Conservation (phyloP, 2,888 invertebrate species). For the Leuctra nigra region DNA sequence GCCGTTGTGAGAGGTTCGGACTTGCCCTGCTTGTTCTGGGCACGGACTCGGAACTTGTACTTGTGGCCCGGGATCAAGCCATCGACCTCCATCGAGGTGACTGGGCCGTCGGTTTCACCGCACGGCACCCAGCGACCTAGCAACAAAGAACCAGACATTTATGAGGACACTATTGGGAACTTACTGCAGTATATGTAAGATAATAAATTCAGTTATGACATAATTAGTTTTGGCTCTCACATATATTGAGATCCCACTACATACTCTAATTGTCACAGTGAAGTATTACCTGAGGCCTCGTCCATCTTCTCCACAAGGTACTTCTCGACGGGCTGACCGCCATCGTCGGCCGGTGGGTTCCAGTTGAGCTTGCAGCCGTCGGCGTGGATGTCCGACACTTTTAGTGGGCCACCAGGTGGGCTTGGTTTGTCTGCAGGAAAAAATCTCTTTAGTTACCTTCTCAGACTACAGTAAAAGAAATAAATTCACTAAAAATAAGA, state of each 20-base stretch:
- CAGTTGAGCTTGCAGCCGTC: constrained; percentile 85
- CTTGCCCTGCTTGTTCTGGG: constrained; percentile 93
- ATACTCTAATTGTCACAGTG: neutral
- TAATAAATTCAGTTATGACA: neutral
- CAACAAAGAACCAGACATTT: too few relatives aligned
- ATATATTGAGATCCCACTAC: too few relatives aligned
- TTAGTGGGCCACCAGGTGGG: constrained; percentile 86
- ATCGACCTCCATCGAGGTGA: constrained; percentile 69
- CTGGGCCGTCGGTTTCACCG: constrained; percentile 84
- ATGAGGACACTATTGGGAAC: too few relatives aligned
- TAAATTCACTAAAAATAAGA: too few relatives aligned
- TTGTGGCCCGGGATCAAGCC: constrained; percentile 89
- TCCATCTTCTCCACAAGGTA: constrained; percentile 96
- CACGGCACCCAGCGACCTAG: constrained; percentile 78
- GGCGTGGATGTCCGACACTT: constrained; percentile 82
- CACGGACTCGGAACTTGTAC: constrained; percentile 95
- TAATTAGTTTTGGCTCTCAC: too few relatives aligned
- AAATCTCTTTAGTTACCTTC: too few relatives aligned
- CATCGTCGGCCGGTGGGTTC: constrained; percentile 92
- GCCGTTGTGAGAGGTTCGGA: constrained; percentile 90
- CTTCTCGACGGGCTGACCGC: constrained; percentile 86
- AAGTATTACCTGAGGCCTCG: constrained; percentile 64
- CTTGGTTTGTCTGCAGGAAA: constrained; percentile 70
- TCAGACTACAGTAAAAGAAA: too few relatives aligned
- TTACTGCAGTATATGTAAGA: too few relatives aligned